Evolutionary conservation across 2,888 invertebrate species (phyloP), one percentile per base, ranked within the genome.

Genomic region (Strigamia crassipes): DNA sequence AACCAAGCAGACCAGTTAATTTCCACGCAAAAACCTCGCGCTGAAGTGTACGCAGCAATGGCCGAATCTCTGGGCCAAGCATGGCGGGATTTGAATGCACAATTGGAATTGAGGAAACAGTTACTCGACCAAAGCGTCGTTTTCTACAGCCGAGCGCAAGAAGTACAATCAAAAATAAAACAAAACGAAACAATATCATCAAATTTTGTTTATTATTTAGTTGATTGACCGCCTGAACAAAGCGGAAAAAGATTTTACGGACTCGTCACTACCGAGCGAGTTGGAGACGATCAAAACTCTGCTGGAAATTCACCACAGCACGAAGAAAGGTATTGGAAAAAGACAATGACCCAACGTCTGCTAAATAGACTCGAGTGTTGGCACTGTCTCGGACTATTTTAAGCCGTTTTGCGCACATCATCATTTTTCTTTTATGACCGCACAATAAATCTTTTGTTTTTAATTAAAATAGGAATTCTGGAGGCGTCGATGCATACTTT

Each of bases 21-120:
- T 85, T 92, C 93, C 82, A 92, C 92, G 38, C 93, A 94, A 86
- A 91, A 92, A 86, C 93, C 94, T 23, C 86, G 88, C 34, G 86
- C 87, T 1, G 93, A 94, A 88, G 94, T 96, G 38, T 94, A 95
- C 87, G 92, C 93, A 82, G 95, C 95, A 46, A 96, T 96, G 96
- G 95, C 95, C 18, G 94, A 94, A 86, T 88, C 89, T 41, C 86
- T 90, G 82, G 89, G 88, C 18, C 87, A 88, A 83, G 90, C 90
- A 42, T 96, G 96, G 96, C 92, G 92, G 85, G 95, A 96, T 87
- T 92, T 96, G 82, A 92, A 95, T 87, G 90, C 90, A 84, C 92
- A 94, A 86, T 89, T 96, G 84, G 93, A 94, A 85, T 91, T 92
- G 84, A 90, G 96, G 80, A 93, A 93, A 86, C 91, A 92, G 85